phyloP scores from a whole-genome alignment of 2,113 vertebrate genomes.

The Neodon shergylaensis region DNA sequence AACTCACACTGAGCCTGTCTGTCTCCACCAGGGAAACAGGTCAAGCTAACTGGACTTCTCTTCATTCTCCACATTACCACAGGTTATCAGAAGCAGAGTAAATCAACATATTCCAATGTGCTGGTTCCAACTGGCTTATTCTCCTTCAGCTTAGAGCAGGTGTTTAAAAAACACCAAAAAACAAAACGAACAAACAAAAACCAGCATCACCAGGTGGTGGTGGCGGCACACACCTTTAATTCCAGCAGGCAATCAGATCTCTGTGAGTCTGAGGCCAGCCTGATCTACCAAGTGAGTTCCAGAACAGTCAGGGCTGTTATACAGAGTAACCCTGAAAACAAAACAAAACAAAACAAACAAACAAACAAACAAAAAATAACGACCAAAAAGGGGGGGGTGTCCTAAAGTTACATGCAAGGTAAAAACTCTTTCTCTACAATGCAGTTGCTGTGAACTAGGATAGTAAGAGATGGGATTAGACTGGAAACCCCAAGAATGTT shows the following conservation, averaged over 20 bases:
- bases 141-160: background rate
- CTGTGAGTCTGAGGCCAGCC: too few species aligned
- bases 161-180: background rate
- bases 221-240: too few species aligned
- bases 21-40: background rate
- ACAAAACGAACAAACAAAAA: background rate
- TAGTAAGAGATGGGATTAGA: background rate
- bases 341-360: too few species aligned
- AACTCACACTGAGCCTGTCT: background rate
- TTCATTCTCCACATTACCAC: background rate
- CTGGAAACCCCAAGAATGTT: background rate
- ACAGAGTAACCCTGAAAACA: too few species aligned
- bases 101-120: background rate
- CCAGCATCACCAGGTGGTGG: background rate
- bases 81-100: background rate
- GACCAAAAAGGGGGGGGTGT: background rate
- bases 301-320: too few species aligned
- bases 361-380: too few species aligned
- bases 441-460: background rate
- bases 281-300: too few species aligned
- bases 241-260: too few species aligned
- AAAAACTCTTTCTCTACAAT: background rate
- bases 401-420: background rate
- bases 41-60: background rate
- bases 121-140: background rate